phyloP scores from a whole-genome alignment of 1,140 invertebrate species.

The Tribolium castaneum region DNA sequence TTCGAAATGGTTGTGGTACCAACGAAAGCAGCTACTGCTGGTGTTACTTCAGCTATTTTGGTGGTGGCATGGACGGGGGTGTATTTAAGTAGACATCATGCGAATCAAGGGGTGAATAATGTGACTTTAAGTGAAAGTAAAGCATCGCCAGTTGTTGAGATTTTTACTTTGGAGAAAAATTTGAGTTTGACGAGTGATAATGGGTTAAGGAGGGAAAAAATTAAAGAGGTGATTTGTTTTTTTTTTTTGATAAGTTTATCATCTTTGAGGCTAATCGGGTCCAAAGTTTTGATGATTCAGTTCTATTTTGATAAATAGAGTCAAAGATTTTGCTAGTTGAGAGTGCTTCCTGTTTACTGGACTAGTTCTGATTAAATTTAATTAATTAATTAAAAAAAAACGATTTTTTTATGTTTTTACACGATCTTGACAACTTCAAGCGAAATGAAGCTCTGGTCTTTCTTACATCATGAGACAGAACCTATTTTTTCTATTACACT shows the following conservation, averaged over 20 bases:
- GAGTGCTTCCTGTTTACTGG: no score
- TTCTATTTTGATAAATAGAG: not conserved
- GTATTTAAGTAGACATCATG: conserved; percentile 48
- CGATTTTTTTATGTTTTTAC: no score
- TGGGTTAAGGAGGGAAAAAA: conserved; percentile 49
- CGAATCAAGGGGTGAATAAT: not conserved
- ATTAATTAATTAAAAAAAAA: no score
- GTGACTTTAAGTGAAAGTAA: not conserved
- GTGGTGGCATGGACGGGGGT: conserved; percentile 58
- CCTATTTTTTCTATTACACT: no score
- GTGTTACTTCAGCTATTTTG: conserved; percentile 52
- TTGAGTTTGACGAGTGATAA: not conserved
- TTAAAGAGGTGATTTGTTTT: conserved; percentile 55
- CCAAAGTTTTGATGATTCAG: not conserved
- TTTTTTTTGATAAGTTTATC: no score
- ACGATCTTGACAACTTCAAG: no score
- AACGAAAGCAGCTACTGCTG: conserved; percentile 47
- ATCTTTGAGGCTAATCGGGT: no score
- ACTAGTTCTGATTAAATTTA: no score
- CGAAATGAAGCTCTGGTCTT: no score
- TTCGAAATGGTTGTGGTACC: not conserved
- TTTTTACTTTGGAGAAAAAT: not conserved
- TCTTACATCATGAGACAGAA: no score
- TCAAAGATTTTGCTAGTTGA: no score
- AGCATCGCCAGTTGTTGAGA: not conserved